Evolutionary conservation across 2,113 vertebrate species (phyloP).

Genomic region (Octodon degus): DNA sequence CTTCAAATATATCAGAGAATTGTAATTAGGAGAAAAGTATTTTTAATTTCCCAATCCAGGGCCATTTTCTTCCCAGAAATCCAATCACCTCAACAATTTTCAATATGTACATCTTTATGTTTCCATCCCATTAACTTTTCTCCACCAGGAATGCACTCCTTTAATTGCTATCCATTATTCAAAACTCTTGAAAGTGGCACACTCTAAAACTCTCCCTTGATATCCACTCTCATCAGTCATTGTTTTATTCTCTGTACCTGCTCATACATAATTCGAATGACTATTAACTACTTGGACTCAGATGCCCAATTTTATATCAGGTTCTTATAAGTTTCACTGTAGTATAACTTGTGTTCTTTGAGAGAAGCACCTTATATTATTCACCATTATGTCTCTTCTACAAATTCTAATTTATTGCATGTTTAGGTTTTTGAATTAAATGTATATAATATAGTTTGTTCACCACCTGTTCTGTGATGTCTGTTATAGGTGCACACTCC

Average conservation of each 20-base stretch:
- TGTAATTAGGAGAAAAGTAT: not conserved
- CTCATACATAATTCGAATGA: not conserved
- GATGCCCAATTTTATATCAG: not conserved
- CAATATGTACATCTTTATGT: not conserved
- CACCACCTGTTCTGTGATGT: not conserved
- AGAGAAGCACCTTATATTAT: not conserved
- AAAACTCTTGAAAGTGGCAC: not conserved
- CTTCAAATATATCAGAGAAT: not conserved
- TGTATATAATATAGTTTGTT: not conserved
- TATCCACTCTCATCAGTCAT: not conserved
- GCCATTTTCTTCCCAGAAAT: not conserved
- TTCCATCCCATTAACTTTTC: not conserved
- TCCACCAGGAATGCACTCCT: not conserved
- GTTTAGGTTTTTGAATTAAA: not conserved
- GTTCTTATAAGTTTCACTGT: not conserved
- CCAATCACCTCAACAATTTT: not conserved
- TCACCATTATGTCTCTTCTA: not conserved
- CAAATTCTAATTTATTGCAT: not conserved
- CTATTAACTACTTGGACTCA: not conserved
- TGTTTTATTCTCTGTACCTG: not conserved
- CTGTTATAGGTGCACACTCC: not conserved
- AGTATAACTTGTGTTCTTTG: not conserved
- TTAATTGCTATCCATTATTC: not conserved
- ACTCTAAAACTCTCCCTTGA: not conserved
- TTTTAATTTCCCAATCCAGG: not conserved